Evolutionary conservation across 2,888 invertebrate genomes (phyloP).

Genomic region (Allophyes oxyacanthae): DNA sequence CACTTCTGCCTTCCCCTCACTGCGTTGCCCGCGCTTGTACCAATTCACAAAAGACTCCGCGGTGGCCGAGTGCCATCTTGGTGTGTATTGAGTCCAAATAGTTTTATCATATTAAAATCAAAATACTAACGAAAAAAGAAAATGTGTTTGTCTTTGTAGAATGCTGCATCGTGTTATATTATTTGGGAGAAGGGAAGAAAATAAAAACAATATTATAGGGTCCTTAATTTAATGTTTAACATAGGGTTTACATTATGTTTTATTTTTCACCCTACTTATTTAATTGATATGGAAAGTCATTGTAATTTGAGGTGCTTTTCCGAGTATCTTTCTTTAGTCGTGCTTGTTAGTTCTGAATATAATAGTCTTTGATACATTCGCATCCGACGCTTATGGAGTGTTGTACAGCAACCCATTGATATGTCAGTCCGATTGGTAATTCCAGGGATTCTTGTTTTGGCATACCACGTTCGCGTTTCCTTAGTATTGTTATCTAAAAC

Average conservation of each 20-base stretch:
- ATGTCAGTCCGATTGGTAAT: constrained; percentile 65
- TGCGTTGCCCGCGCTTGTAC: too few relatives aligned
- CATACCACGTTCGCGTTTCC: constrained; percentile 56
- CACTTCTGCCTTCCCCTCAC: too few relatives aligned
- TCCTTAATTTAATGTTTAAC: constrained; percentile 28
- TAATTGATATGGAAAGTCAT: constrained; percentile 40
- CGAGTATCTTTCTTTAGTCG: constrained; percentile 8
- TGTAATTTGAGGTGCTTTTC: constrained; percentile 17
- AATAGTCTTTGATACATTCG: constrained; percentile 67
- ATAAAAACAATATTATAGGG: constrained; percentile 4
- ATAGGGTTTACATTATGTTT: constrained; percentile 6
- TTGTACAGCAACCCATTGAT: constrained; percentile 69
- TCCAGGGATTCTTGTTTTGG: constrained; percentile 40
- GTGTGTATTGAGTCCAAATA: too few relatives aligned
- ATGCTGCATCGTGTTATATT: background rate
- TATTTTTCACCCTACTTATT: constrained; percentile 13
- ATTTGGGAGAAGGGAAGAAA: background rate
- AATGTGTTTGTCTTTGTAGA: too few relatives aligned
- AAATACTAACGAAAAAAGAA: too few relatives aligned
- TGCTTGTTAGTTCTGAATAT: constrained; percentile 24
- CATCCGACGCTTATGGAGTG: constrained; percentile 74
- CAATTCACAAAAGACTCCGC: too few relatives aligned
- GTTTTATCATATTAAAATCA: too few relatives aligned
- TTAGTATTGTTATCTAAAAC: constrained; percentile 77
- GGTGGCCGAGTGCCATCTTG: too few relatives aligned